These are phyloP conservation scores for Camponotus floridanus DNA, from an alignment of 1,140 invertebrate species.

Conservation along the genomic window DNA sequence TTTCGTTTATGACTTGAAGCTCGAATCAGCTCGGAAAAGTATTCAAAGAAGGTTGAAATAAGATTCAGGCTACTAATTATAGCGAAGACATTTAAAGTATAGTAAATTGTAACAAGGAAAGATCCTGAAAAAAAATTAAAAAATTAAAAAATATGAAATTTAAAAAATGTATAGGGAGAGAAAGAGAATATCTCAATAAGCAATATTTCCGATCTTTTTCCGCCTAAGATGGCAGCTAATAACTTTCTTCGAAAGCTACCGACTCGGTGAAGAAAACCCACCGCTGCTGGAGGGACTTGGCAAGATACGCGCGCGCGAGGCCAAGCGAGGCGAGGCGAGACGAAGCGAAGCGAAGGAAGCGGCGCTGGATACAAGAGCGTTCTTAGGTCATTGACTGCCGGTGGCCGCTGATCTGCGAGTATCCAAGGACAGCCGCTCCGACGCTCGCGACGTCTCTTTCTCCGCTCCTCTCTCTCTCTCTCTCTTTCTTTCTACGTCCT, in stretches of 20 bases:
- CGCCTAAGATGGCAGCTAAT: background rate
- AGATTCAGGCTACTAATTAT: no score
- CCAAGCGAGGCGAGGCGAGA: slow-evolving; percentile 64
- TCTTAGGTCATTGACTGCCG: slow-evolving; percentile 84
- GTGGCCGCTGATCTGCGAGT: slow-evolving; percentile 83
- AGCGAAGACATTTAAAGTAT: no score
- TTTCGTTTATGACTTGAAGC: background rate
- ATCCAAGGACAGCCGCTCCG: slow-evolving; percentile 84
- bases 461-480: slow-evolving; percentile 53
- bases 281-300: slow-evolving; percentile 43
- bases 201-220: no score
- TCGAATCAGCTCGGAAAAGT: no score
- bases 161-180: no score
- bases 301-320: slow-evolving; percentile 26
- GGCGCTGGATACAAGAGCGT: slow-evolving; percentile 73
- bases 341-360: slow-evolving; percentile 64
- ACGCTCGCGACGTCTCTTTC: slow-evolving; percentile 65
- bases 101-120: no score
- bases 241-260: slow-evolving; percentile 47
- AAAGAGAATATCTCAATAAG: no score
- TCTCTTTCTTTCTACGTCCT: slow-evolving; percentile 22
- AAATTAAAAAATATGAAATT: no score
- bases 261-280: slow-evolving; percentile 41
- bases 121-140: no score
- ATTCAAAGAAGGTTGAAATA: no score